phyloP scores from a whole-genome alignment of 2,888 invertebrate genomes.

The Muscina levida region DNA sequence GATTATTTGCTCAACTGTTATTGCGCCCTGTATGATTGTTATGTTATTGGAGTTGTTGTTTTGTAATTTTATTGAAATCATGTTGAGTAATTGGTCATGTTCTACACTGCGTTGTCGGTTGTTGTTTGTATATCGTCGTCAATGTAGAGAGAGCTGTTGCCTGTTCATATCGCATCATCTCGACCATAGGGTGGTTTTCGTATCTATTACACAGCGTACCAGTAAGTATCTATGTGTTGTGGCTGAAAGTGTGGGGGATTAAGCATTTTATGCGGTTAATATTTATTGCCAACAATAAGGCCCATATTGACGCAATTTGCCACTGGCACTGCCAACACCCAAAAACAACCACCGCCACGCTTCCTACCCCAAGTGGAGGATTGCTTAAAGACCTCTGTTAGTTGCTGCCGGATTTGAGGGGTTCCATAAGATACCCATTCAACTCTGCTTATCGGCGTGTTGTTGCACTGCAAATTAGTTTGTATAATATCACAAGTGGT shows the following conservation, averaged over 20 bases:
- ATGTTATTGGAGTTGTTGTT: conserved; percentile 64
- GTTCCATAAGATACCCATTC: conserved; percentile 10
- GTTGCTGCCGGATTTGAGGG: conserved; percentile 46
- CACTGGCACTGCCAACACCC: conserved; percentile 19
- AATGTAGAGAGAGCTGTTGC: conserved; percentile 7
- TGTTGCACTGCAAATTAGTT: background rate
- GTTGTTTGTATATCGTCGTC: background rate
- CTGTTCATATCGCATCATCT: conserved; percentile 17
- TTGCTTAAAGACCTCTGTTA: conserved; percentile 42
- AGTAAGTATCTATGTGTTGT: conserved; percentile 16
- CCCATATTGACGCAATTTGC: conserved; percentile 66
- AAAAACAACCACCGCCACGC: conserved; percentile 22
- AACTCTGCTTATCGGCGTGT: conserved; percentile 23
- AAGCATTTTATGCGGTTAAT: conserved; percentile 77
- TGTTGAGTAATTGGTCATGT: conserved; percentile 77
- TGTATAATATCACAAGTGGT: conserved; percentile 65
- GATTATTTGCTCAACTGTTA: conserved; percentile 56
- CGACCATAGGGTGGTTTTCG: conserved; percentile 41
- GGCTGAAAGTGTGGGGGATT: conserved; percentile 67
- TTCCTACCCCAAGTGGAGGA: background rate
- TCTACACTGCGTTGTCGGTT: conserved; percentile 1
- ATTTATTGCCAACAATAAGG: conserved; percentile 75
- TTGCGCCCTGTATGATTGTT: conserved; percentile 31
- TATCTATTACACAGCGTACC: conserved; percentile 9
- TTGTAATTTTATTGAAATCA: conserved; percentile 79